Base-by-base conservation (phyloP, 2,888 invertebrate genomes). In the Volucella inflata region DNA sequence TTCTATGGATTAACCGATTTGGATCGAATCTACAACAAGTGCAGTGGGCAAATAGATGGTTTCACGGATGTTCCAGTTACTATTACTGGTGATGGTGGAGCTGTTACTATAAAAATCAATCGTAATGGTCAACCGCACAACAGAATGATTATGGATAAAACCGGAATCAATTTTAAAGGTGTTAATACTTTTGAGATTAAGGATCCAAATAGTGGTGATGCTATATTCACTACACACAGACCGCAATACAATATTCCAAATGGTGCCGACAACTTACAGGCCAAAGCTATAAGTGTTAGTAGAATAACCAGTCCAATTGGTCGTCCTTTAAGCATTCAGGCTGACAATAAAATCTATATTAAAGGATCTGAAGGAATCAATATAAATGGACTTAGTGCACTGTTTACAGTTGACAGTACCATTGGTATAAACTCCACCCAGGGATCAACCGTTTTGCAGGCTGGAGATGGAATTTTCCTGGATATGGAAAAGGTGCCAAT, bases 291-390 rank as follows among this genome's bases (percentile, higher is more conserved):
- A 0, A 95, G 95, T 88, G 95, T 95, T 0, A 95, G 95, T 88
- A 94, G 96, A 75, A 94, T 97, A 59, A 94, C 95, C 0, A 95
- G 97, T 67, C 95, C 96, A 0, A 94, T 96, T 0, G 94, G 95
- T 88, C 93, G 94, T 14, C 94, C 95, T 76, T 91, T 97, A 9
- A 92, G 92, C 0, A 90, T 97, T 17, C 94, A 94, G n/a, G 95
- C 96, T 0, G 95, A 96, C n/a, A 94, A 94, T 10, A 89, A 90
- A 10, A 94, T 96, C 6, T 93, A 94, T 83, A 92, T 97, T 2
- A 94, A 95, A 78, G 97, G 97, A 0, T 96, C 96, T 0, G 97
- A 97, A 91, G 97, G 97, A 0, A 94, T 96, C 0, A 93, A 92
- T 57, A 93, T 96, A 91, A 96, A 96, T 88, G 94, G 96, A 10